phyloP scores from a whole-genome alignment of 2,797 vertebrate species.

The Alcedo atthis region DNA sequence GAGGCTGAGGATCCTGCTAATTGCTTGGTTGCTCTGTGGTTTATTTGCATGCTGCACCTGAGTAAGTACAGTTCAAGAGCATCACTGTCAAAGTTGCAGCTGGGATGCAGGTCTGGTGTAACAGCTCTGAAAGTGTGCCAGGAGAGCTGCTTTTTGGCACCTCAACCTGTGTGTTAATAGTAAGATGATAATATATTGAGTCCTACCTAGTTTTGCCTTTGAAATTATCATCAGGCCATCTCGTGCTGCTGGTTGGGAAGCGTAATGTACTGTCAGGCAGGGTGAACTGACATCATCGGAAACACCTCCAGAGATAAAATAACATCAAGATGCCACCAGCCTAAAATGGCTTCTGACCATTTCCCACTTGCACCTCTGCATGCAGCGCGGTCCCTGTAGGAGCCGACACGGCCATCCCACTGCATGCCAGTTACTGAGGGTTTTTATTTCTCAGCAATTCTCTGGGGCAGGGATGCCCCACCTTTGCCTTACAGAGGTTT shows the following conservation, averaged over 20 bases:
- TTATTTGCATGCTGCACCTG: neutral
- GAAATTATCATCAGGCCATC: neutral
- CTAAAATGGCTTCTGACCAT: neutral
- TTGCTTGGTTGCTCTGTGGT: neutral
- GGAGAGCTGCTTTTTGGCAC: slow-evolving; percentile 7
- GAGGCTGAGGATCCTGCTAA: neutral
- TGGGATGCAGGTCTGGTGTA: neutral
- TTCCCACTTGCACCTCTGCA: neutral
- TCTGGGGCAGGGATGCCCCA: neutral
- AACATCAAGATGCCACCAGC: neutral
- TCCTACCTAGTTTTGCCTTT: neutral
- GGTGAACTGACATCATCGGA: neutral
- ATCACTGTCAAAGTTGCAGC: neutral
- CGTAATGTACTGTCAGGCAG: neutral
- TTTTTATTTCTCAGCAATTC: neutral
- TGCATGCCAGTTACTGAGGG: rapidly evolving
- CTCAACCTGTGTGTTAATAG: neutral
- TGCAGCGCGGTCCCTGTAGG: neutral
- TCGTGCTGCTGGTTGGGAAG: neutral
- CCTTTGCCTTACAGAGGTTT: neutral
- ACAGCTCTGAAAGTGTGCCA: neutral
- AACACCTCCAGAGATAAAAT: neutral
- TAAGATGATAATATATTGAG: neutral
- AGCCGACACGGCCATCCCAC: neutral
- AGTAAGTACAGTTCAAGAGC: neutral